Evolutionary conservation across 1,140 invertebrate genomes (phyloP).

Genomic region (Chironomus striatipennis): DNA sequence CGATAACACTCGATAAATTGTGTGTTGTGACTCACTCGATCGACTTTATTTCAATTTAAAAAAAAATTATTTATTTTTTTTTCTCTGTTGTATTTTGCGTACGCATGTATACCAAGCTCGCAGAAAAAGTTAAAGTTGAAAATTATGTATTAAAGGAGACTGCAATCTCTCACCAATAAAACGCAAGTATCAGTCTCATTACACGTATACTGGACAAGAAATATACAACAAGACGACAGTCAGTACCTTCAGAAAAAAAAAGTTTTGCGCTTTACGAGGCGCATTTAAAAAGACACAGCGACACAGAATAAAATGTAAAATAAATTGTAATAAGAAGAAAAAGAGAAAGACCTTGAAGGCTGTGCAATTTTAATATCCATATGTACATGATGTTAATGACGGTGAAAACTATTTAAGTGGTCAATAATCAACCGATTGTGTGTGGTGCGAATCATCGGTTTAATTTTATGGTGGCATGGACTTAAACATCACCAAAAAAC

Average conservation of each 20-base stretch:
- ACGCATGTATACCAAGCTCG: constrained; percentile 6
- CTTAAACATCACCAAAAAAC: too few relatives aligned
- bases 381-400: too few relatives aligned
- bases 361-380: not conserved
- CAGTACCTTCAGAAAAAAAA: not conserved
- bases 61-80: not conserved
- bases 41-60: not conserved
- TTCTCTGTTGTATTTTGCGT: not conserved
- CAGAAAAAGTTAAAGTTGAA: constrained; percentile 11
- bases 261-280: not conserved
- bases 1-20: not conserved
- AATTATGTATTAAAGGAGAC: constrained; percentile 7
- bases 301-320: not conserved
- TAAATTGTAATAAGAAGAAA: not conserved
- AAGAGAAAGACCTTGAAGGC: not conserved
- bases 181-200: constrained; percentile 7
- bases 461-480: too few relatives aligned
- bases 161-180: constrained; percentile 12
- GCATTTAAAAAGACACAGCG: not conserved
- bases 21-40: not conserved
- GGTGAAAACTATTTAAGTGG: too few relatives aligned
- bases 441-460: too few relatives aligned
- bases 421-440: too few relatives aligned
- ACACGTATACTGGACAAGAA: constrained; percentile 4
- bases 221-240: not conserved